Conservation (phyloP, 2,888 invertebrate species). For the Lamellibrachia columna region DNA sequence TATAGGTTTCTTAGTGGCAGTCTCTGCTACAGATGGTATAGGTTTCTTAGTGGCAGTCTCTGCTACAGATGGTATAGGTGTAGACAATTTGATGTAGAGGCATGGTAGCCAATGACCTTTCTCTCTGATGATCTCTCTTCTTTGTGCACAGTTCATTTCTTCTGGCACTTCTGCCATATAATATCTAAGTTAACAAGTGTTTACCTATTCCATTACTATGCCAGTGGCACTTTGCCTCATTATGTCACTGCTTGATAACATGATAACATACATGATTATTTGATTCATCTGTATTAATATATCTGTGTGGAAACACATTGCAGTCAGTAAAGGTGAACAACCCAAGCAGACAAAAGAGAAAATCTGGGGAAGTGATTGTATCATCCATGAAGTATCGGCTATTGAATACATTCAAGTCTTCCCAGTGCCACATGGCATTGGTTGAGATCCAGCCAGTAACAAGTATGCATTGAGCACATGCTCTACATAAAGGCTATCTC, state of each 20-base stretch:
- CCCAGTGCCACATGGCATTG: slow-evolving; percentile 17
- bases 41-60: too few relatives aligned
- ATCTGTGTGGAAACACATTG: not conserved
- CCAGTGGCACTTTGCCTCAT: too few relatives aligned
- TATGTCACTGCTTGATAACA: not conserved
- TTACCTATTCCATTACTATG: too few relatives aligned
- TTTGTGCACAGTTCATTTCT: too few relatives aligned
- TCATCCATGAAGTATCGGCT: slow-evolving; percentile 8
- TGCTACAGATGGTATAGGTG: too few relatives aligned
- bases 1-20: too few relatives aligned
- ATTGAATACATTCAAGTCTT: not conserved
- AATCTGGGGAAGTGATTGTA: slow-evolving; percentile 7
- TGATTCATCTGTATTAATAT: not conserved
- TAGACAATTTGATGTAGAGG: too few relatives aligned
- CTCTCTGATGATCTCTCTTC: too few relatives aligned
- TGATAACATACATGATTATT: not conserved
- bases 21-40: too few relatives aligned
- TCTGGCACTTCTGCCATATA: too few relatives aligned
- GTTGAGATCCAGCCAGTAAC: slow-evolving; percentile 18
- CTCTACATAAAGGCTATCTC: not conserved
- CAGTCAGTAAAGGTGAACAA: not conserved
- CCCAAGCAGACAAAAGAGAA: slow-evolving; percentile 17
- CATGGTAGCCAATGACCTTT: too few relatives aligned
- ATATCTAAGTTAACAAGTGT: too few relatives aligned
- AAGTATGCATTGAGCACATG: not conserved